Evolutionary conservation across 64 coral and sea anemone genomes (phyloP).

Genomic region (Montipora foliosa): DNA sequence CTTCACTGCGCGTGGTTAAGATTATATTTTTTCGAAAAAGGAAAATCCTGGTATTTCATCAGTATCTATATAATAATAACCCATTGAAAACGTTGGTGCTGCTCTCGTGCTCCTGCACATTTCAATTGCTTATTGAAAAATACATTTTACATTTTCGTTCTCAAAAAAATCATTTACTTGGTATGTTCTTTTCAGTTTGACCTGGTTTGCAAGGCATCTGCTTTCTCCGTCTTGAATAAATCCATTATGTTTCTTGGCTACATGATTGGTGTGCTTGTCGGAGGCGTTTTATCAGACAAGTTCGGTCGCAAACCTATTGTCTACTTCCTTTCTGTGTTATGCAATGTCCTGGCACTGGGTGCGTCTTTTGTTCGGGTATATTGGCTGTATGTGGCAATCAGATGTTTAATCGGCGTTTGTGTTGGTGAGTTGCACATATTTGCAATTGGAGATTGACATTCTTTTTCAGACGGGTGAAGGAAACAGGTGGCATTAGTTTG

Average conservation of each 20-base stretch:
- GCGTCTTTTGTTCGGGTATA: conserved; percentile 30
- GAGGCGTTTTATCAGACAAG: conserved; percentile 67
- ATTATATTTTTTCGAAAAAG: too few relatives aligned
- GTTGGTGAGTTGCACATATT: conserved; percentile 34
- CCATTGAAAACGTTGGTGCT: too few relatives aligned
- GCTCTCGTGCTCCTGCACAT: too few relatives aligned
- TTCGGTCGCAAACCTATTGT: conserved; percentile 61
- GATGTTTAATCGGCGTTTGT: conserved; percentile 44
- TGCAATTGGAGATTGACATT: background rate
- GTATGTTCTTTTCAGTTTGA: conserved; percentile 10
- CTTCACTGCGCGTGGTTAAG: too few relatives aligned
- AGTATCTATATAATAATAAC: too few relatives aligned
- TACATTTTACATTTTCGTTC: background rate
- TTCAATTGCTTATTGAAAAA: too few relatives aligned
- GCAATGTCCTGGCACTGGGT: conserved; percentile 42
- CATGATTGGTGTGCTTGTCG: conserved; percentile 58
- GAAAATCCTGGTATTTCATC: too few relatives aligned
- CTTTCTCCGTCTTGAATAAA: conserved; percentile 47
- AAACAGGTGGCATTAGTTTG: too few relatives aligned
- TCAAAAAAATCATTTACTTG: background rate
- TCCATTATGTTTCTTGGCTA: conserved; percentile 71
- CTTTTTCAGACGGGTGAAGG: too few relatives aligned
- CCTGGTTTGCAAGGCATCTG: conserved; percentile 61
- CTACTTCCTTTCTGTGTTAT: conserved; percentile 26
- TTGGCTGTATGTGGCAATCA: conserved; percentile 58